These are phyloP conservation scores for Rhipidura dahli DNA, from an alignment of 2,113 vertebrate genomes.

Conservation along the genomic window DNA sequence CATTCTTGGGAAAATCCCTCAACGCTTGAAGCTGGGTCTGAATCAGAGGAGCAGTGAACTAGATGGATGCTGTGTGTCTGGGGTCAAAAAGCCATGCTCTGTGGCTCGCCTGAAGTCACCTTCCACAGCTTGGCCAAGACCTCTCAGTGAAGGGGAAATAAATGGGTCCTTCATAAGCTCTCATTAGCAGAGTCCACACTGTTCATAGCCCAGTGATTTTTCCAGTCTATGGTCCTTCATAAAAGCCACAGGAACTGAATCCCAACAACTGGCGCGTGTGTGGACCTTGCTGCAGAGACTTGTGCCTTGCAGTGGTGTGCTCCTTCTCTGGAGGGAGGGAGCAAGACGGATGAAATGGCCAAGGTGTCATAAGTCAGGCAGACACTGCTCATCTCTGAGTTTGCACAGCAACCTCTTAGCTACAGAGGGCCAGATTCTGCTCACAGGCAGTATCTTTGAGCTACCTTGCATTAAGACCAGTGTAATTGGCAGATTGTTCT, in stretches of 20 bases:
- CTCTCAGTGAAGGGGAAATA: not conserved
- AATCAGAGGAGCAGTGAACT: not conserved
- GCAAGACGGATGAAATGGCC: not conserved
- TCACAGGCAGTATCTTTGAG: not conserved
- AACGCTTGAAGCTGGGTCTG: not conserved
- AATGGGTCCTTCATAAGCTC: not conserved
- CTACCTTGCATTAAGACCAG: not conserved
- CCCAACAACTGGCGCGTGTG: accelerated
- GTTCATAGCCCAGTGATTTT: not conserved
- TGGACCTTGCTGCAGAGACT: not conserved
- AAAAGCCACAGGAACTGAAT: not conserved
- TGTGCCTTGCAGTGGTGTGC: not conserved
- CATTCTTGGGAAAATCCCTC: not conserved
- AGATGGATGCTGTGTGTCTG: not conserved
- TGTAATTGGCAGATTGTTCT: not conserved
- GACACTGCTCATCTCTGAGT: not conserved
- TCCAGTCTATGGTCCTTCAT: not conserved
- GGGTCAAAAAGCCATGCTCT: not conserved
- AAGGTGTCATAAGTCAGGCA: not conserved
- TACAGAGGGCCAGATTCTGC: not conserved
- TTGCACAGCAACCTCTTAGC: not conserved
- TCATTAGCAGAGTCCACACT: not conserved
- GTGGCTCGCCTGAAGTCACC: not conserved
- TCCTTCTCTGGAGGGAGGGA: not conserved
- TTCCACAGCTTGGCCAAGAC: not conserved